Percentiles rank a stretch among this genome's conserved stretches.
These are phyloP conservation scores for Hycleus cichorii DNA, from an alignment of 1,140 invertebrate genomes.

Conservation along the genomic window DNA sequence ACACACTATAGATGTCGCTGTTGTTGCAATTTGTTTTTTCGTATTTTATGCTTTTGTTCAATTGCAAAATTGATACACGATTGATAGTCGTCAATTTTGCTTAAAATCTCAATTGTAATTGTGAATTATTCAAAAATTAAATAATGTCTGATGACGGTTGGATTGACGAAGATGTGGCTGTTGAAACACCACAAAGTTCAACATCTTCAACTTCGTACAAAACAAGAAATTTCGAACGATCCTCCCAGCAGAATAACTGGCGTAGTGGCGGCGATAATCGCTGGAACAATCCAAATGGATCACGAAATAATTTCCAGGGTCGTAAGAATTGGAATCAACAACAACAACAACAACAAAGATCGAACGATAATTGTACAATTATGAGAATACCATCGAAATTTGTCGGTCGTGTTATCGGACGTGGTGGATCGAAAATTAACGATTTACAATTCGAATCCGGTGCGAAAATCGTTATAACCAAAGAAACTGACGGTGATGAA, in stretches of 20 bases:
- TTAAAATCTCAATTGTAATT: too few species aligned
- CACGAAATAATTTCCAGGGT: not conserved
- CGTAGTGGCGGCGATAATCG: not conserved
- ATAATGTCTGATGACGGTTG: too few species aligned
- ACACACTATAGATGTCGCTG: too few species aligned
- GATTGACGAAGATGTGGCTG: too few species aligned
- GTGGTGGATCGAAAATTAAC: conserved; percentile 65
- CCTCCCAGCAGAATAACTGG: too few species aligned
- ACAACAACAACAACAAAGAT: not conserved
- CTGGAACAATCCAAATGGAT: not conserved
- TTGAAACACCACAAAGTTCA: too few species aligned
- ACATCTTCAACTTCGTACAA: not conserved
- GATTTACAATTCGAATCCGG: conserved; percentile 58
- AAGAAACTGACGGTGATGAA: conserved; percentile 38
- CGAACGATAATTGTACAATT: not conserved
- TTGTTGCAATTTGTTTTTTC: too few species aligned
- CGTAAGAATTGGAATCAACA: not conserved
- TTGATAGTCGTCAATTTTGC: too few species aligned
- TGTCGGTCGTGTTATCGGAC: conserved; percentile 43
- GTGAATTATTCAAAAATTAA: too few species aligned
- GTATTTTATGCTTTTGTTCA: too few species aligned
- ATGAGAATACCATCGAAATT: conserved; percentile 19
- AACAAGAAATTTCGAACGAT: too few species aligned
- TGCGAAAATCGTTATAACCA: conserved; percentile 45
- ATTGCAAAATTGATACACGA: too few species aligned